Percentiles rank a stretch among this genome's conserved stretches.
These are phyloP conservation scores for Dione vanillae DNA, from an alignment of 2,888 invertebrate species.

Conservation along the genomic window DNA sequence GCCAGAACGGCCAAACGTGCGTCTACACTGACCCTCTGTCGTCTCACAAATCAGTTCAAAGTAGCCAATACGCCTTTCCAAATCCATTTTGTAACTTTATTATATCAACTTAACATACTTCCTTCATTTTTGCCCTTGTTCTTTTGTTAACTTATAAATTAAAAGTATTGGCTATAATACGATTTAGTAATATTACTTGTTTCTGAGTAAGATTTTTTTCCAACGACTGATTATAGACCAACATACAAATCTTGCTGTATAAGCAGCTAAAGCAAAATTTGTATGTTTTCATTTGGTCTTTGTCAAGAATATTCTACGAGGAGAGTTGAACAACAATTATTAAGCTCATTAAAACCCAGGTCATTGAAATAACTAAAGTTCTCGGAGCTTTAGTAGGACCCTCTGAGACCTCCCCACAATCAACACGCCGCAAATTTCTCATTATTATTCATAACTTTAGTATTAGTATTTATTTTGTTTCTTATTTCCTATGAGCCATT, in stretches of 20 bases:
- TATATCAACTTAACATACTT: no score
- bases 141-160: no score
- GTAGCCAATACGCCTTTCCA: no score
- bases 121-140: no score
- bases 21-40: no score
- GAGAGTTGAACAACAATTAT: slow-evolving; percentile 21
- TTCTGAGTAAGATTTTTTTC: no score
- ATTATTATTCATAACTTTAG: slow-evolving; percentile 33
- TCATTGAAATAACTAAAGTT: slow-evolving; percentile 40
- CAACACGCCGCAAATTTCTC: slow-evolving; percentile 31
- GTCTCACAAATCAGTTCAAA: no score
- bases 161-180: no score
- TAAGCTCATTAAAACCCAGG: slow-evolving; percentile 31
- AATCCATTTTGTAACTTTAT: no score
- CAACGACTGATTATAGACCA: background rate
- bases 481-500: slow-evolving; percentile 3
- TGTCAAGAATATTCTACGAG: slow-evolving; percentile 7
- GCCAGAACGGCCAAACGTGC: no score
- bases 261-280: background rate
- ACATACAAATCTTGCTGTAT: no score
- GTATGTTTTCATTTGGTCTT: slow-evolving; percentile 4
- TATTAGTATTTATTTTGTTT: slow-evolving; percentile 24
- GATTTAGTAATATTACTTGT: no score
- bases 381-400: slow-evolving; percentile 31
- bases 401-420: slow-evolving; percentile 35